Base-by-base conservation (phyloP, 2,113 vertebrate genomes). In the Pyxicephalus adspersus region DNA sequence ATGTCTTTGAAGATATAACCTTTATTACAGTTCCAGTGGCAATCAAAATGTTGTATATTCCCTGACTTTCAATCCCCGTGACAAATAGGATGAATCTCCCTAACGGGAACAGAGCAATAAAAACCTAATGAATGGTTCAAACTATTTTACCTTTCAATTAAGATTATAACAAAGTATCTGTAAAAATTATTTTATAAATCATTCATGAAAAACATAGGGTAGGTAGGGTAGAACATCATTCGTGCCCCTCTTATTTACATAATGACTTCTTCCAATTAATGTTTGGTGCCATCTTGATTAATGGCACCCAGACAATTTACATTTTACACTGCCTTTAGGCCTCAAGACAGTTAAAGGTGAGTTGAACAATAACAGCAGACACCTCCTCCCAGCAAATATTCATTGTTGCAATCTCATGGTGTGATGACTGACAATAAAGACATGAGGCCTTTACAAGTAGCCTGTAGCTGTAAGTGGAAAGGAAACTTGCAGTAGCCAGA, bases 351-450 rank as follows among this genome's bases (percentile, higher is more conserved):
- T 55, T 55, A 11, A 22, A 18, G 15, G 52, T 17, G 11, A 25
- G 5, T 34, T 74, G 54, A 58, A 29, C 0, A 55, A 20, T 60
- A 28, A 6, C 29, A 58, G 34, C 22, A 25, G 29, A 61, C 72
- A 60, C 8, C 22, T 8, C 15, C 22, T 75, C 57, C 60, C 0
- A 0, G 38, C 25, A 45, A 29, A 60, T 75, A 75, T 75, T 38
- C 26, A 75, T 50, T 63, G 34, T 31, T 15, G n/a, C 55, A 61
- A 31, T 75, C 31, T 63, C 57, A 6, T n/a, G 3, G 3, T 45
- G 58, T 45, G 73, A 63, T 63, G 73, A 63, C 55, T 75, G 72
- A 63, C 57, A 75, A 75, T 50, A 75, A 61, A 75, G 73, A 58
- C 73, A 64, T 63, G 31, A 51, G 38, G 73, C 50, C 57, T 28